Evolutionary conservation across 2,113 vertebrate genomes (phyloP).

Genomic region (Heteronetta atricapilla): DNA sequence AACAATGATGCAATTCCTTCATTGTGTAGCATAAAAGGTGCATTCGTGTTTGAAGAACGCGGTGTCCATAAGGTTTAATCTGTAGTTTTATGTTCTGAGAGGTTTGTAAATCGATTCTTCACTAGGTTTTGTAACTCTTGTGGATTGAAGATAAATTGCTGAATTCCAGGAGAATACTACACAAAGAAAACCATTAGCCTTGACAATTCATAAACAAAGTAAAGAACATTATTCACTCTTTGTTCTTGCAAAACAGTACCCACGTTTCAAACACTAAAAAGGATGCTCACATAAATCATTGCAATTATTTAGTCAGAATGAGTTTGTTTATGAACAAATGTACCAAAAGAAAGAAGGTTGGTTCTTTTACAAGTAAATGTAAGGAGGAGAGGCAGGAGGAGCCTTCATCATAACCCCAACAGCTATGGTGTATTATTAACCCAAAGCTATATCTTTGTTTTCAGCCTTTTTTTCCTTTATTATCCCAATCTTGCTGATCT

Average conservation of each 20-base stretch:
- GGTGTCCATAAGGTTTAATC: conserved; percentile 57
- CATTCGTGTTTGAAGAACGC: conserved; percentile 38
- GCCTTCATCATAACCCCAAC: background rate
- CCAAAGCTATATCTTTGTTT: conserved; percentile 19
- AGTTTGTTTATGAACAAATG: conserved; percentile 47
- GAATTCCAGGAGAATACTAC: conserved; percentile 60
- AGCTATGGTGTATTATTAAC: background rate
- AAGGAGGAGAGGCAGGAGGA: background rate
- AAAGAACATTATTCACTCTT: conserved; percentile 54
- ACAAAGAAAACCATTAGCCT: conserved; percentile 67
- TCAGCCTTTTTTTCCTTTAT: conserved; percentile 25
- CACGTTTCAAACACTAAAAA: conserved; percentile 48
- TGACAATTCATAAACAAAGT: conserved; percentile 68
- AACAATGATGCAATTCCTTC: conserved; percentile 24
- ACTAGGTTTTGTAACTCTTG: conserved; percentile 52
- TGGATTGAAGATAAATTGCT: conserved; percentile 69
- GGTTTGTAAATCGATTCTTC: conserved; percentile 64
- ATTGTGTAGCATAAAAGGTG: conserved; percentile 35
- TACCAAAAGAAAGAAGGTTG: background rate
- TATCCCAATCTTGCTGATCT: conserved; percentile 40
- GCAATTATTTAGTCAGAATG: conserved; percentile 61
- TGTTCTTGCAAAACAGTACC: conserved; percentile 49
- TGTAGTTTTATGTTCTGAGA: conserved; percentile 44
- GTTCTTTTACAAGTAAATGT: conserved; percentile 22
- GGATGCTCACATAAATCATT: conserved; percentile 32